phyloP scores from a whole-genome alignment of 2,113 vertebrate species.

The Rhabdornis inornatus region DNA sequence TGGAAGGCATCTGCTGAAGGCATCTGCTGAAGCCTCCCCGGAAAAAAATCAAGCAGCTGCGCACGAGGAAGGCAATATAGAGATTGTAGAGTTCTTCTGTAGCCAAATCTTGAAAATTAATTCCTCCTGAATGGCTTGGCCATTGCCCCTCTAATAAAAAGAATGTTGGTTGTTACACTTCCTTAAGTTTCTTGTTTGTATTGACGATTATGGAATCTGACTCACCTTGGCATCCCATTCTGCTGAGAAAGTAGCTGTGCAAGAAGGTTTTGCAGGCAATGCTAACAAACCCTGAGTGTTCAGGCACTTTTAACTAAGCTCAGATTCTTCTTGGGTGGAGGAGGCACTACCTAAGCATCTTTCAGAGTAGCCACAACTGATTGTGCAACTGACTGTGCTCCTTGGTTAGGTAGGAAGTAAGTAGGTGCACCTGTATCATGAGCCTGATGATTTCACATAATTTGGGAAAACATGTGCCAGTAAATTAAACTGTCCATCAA shows the following conservation, averaged over 20 bases:
- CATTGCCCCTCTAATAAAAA: constrained; percentile 27
- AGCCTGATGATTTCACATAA: background rate
- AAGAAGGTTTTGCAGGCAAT: background rate
- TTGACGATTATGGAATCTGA: background rate
- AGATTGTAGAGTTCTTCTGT: constrained; percentile 34
- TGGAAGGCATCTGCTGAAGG: background rate
- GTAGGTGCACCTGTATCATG: background rate
- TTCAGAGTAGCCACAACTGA: background rate
- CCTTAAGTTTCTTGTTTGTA: background rate
- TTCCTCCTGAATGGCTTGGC: constrained; percentile 31
- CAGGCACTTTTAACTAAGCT: background rate
- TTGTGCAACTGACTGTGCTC: background rate
- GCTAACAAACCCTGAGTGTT: background rate
- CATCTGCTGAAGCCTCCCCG: background rate
- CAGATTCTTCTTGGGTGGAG: background rate
- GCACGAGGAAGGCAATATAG: background rate
- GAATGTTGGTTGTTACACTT: constrained; percentile 36
- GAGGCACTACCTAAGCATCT: background rate
- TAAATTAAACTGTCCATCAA: background rate
- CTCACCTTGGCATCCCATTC: background rate
- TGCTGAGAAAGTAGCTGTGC: background rate
- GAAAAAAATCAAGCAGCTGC: background rate
- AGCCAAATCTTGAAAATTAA: constrained; percentile 54
- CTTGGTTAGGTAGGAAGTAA: background rate
- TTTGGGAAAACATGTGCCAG: background rate